Base-by-base conservation (phyloP, 2,888 invertebrate genomes). In the Ametastegia equiseti region DNA sequence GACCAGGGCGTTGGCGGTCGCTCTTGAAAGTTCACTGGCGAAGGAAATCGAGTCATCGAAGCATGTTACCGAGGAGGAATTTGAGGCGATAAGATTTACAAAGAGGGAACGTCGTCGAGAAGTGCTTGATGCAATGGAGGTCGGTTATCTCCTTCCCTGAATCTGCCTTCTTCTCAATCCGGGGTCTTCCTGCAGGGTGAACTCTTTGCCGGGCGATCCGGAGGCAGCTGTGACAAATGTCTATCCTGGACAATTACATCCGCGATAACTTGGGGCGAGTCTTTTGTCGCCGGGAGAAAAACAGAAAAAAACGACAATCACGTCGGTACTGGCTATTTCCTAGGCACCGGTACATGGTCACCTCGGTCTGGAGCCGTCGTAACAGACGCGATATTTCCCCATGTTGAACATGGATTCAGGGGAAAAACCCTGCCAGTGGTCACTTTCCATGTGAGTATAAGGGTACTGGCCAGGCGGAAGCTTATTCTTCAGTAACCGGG, bases 1-100 rank as follows among this genome's bases (percentile, higher is more conserved):
- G 84, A 92, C 96, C 82, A 92, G 92, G 84, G 94, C 95, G 0
- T 94, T 97, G 87, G 92, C 95, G 11, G 93, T 94, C n/a, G 95
- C 96, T 0, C 88, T 97, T 79, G 95, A 96, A 63, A 93, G 93
- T 54, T 94, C 96, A 0, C 93, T 96, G 1, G 92, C 94, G 63
- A 95, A 95, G 57, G 97, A 97, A 91, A 93, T 94, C 78, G 95
- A 96, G 39, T 93, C 96, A 54, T 95, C 96, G 5, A 94, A 94
- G 1, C 95, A 95, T 90, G 95, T 97, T 2, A 97, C 96, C 0
- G 96, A 96, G 85, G 97, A 97, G 89, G 97, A 97, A 92, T 97
- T 97, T 96, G 96, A 97, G 87, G 94, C 96, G 0, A 95, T 97
- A 83, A 93, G 95, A 85, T 95, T 96, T 0, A 94, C 94, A 1